Evolutionary conservation across 2,888 invertebrate genomes (phyloP), one percentile per base, ranked within the genome.

Genomic region (Bombylius discolor): DNA sequence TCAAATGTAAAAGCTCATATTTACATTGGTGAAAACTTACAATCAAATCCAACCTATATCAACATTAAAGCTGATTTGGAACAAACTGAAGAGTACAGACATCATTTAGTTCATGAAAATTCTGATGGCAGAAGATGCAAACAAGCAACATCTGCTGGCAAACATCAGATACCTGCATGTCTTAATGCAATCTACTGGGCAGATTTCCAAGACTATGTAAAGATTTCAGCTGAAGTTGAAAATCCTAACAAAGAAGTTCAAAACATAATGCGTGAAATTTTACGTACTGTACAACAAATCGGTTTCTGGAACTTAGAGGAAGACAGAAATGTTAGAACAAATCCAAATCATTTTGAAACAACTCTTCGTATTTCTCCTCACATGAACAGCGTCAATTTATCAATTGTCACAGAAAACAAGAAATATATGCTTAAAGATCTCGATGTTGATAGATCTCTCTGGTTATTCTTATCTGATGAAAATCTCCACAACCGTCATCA

Each of bases 111-210:
- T 5, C 70, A 74, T 56, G 68, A 76, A 44, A 70, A 70, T 50
- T 75, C 74, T 5, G 63, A 72, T 53, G 77, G 76, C 55, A 73
- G 78, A 55, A 70, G 76, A 64, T 81, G 81, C 66, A 34, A 51
- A 13, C 48, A 56, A 13, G 53, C 64, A 55, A 79, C 79, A 65
- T 67, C 75, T 58, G 64, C 76, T 52, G 79, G 80, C 36, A 79
- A 83, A 67, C 70, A 77, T 59, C 78, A 79, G 66, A 76, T 80
- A 56, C 70, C 74, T 5, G 77, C 77, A 56, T 85, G 85, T 67
- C 77, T 79, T 56, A 76, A 80, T 59, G 76, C 79, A 64, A 79
- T 79, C 9, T 66, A 76, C 32, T 68, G 70, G 58, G 79, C 82
- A 5, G 77, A 79, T 60, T 69, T 78, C 45, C 72, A 81, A 51